phyloP scores from a whole-genome alignment of 2,888 invertebrate genomes.

The Drosophila meridiana region DNA sequence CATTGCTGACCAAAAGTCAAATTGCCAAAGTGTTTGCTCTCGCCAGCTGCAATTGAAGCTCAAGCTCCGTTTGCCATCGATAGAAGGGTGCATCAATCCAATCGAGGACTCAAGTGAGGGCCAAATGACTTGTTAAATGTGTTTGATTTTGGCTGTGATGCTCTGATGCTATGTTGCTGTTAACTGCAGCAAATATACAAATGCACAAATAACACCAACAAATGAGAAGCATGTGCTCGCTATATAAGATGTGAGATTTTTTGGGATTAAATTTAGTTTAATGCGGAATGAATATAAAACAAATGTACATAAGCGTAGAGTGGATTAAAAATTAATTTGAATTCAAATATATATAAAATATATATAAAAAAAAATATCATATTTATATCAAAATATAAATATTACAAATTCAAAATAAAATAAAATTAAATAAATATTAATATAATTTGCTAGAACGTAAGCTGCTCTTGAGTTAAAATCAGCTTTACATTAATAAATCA shows the following conservation, averaged over 20 bases:
- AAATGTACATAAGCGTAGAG: no score
- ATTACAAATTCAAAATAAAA: no score
- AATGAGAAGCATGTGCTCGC: background rate
- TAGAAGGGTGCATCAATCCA: conserved; percentile 31
- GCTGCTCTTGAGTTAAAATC: no score
- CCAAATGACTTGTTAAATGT: conserved; percentile 72
- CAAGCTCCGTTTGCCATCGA: conserved; percentile 36
- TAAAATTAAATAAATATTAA: no score
- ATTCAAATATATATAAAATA: no score
- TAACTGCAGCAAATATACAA: background rate
- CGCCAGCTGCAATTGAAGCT: conserved; percentile 51
- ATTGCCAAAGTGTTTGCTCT: conserved; percentile 78
- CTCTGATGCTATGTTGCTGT: background rate
- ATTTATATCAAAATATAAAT: no score
- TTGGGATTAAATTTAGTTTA: background rate
- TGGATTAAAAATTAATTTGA: no score
- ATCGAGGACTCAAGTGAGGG: conserved; percentile 47
- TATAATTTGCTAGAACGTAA: no score
- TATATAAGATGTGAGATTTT: background rate
- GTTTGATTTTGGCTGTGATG: conserved; percentile 60
- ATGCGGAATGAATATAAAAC: no score
- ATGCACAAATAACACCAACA: background rate
- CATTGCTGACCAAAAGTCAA: conserved; percentile 79
- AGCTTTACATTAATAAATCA: no score
- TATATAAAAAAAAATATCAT: no score